A percentile compares a stretch with the other conserved stretches of the same genome.
Conservation (phyloP, 2,113 vertebrate genomes). For the Acanthochromis polyacanthus region DNA sequence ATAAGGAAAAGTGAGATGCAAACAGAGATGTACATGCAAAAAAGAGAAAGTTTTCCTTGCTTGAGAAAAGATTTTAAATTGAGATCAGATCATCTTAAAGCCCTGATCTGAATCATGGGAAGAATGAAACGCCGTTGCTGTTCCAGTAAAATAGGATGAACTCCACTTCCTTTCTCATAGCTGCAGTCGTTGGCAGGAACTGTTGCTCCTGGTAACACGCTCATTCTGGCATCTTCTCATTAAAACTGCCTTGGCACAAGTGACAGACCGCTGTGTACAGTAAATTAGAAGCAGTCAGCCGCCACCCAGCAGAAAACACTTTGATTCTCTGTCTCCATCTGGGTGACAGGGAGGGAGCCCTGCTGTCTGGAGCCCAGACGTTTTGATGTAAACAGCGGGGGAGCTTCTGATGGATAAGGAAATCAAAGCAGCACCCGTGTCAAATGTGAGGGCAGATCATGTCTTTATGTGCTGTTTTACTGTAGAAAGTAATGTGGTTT, state of each 20-base stretch:
- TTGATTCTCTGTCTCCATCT: constrained; percentile 39
- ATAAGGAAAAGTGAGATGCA: not conserved
- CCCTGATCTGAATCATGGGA: not conserved
- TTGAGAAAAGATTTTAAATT: not conserved
- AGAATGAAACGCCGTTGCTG: not conserved
- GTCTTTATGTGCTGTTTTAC: not conserved
- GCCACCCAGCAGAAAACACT: constrained; percentile 49
- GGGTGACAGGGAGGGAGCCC: constrained; percentile 7
- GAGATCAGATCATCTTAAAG: not conserved
- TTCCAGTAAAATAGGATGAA: constrained; percentile 22
- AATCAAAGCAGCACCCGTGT: not conserved
- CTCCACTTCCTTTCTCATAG: constrained; percentile 35
- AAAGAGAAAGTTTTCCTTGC: not conserved
- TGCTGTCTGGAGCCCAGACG: constrained; percentile 20
- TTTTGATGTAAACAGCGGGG: constrained; percentile 16
- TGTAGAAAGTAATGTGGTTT: not conserved
- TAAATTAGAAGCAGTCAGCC: constrained; percentile 64
- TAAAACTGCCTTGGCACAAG: constrained; percentile 53
- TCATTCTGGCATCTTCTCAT: constrained; percentile 60
- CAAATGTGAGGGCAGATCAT: not conserved
- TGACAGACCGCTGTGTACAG: constrained; percentile 26
- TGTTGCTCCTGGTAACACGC: constrained; percentile 32
- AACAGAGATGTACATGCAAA: not conserved
- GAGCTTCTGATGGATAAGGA: not conserved
- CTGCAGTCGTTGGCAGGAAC: not conserved